Base-by-base conservation (phyloP, 2,113 vertebrate genomes). In the Chelonoidis abingdonii region DNA sequence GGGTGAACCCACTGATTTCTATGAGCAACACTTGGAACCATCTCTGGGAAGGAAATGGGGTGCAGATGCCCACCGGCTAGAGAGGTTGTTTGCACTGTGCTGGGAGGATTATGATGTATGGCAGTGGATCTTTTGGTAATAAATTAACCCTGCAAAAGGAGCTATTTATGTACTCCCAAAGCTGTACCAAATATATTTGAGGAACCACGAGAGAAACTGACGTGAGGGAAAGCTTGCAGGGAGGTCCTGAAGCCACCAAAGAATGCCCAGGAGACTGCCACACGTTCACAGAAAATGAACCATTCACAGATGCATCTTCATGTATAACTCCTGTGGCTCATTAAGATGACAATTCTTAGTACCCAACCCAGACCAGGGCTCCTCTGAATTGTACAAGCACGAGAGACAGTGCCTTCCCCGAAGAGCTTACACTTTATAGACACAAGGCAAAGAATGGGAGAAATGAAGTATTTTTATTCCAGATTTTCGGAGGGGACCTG, bases 361-460 rank as follows among this genome's bases (percentile, higher is more conserved):
- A n/a, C 7, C 31, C 62, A n/a, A n/a, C 4, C 8, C 3, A 17
- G 31, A 22, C 49, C 75, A 54, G 44, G 41, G 5, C 19, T 88
- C 2, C 31, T 78, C 2, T 41, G 3, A n/a, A 69, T n/a, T 69
- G 62, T 7, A 21, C 35, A 69, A n/a, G 16, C 7, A 25, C 13
- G 16, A 47, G 10, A 14, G 75, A 47, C 41, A 29, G 6, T 14
- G 41, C 75, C 41, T 14, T 24, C 41, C 75, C 11, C 4, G 53
- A 80, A 93, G 50, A 1, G 12, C 4, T 65, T 80, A 69, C n/a
- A 25, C 12, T 44, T 47, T 41, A 80, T 35, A 93, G 75, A 49
- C 24, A 44, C 72, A 1, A 1, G 2, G 0, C 0, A 1, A 16
- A 6, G 2, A 57, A 11, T 65, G 4, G 19, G 49, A 92, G 35